Evolutionary conservation across 2,797 vertebrate species (phyloP), one percentile per base, ranked within the genome.

Genomic region (Spinibarbus caldwelli): DNA sequence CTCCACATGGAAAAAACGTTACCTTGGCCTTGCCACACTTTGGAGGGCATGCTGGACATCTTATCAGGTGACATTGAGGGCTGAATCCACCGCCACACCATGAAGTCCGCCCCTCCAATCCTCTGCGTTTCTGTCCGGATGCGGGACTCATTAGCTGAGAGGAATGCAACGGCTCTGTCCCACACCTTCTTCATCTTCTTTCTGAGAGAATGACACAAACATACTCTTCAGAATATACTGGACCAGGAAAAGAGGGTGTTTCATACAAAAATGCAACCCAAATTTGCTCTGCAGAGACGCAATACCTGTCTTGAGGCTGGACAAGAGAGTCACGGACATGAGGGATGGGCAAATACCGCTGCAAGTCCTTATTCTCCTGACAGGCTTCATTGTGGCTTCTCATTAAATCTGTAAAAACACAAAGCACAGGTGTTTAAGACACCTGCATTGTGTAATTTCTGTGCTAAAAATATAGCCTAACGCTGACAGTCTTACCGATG

Each of bases 11-110:
- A 15, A 7, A 8, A 59, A 21, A 9, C 0, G 1, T 86, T 95
- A 99, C 98, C 98, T 98, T 99, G 97, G 64, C 98, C 98, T 92
- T 99, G 98, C 98, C 98, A 99, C n/a, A 98, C 96, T 96, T 98
- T 99, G 0, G 97, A 97, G 62, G 97, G 96, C 86, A 97, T 94
- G 23, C 91, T 92, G 88, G 96, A 93, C 84, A 95, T 95, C 92
- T 98, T 98, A 92, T 99, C 97, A 91, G 95, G 96, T 1, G 94
- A 93, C 72, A 96, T 92, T 64, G 97, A 95, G 15, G 97, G 97
- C 78, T 98, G 98, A 89, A 96, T 95, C 98, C 98, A 99, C 81
- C 97, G 95, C 98, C 98, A 99, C 67, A 99, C 97, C 81, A 95
- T 86, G 88, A 95, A 97, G 90, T 99, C 96, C 0, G 95, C 91